Base-by-base conservation (phyloP, 2,113 vertebrate genomes). In the Mus pahari region DNA sequence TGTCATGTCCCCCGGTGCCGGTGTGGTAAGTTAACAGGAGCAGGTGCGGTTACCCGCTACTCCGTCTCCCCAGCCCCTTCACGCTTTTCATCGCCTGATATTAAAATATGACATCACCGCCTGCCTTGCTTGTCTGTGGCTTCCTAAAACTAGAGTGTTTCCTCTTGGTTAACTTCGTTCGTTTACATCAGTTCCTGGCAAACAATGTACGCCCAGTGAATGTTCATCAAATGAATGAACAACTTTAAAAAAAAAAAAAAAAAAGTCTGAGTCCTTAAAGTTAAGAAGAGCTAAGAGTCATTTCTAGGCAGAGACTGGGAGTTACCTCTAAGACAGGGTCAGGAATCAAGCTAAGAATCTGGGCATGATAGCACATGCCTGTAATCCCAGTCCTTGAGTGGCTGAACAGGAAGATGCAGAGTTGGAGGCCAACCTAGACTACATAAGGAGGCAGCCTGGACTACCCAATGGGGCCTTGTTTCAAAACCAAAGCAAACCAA, bases 241-340 rank as follows among this genome's bases (percentile, higher is more conserved):
- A 48, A 7, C 13, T 36, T 71, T 28, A 4, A 58, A 58, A 48
- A 48, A 48, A 48, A 48, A 28, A 64, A 83, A 89, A 81, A 26
- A 83, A 95, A 96, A n/a, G 3, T 11, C 70, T 62, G 62, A 87
- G 53, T 92, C 48, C 55, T 90, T 87, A 50, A 60, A 66, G 11
- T 39, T 97, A 58, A 91, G 60, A 58, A 91, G 60, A 93, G 33
- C 14, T 75, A 74, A 70, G 42, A 94, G 77, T 83, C 42, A 74
- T 83, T 92, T 87, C 50, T 83, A 92, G 31, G 66, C 11, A 75
- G 70, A 42, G 53, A 33, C 20, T 77, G 66, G 58, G 9, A 68
- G 17, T 83, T 50, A 36, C 50, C 33, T 16, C 83, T 14, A 11
- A 4, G 7, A n/a, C 22, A 1, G 20, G 17, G 26, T 87, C 58